phyloP scores from a whole-genome alignment of 2,888 invertebrate genomes.

The Sphaerophoria rueppellii region DNA sequence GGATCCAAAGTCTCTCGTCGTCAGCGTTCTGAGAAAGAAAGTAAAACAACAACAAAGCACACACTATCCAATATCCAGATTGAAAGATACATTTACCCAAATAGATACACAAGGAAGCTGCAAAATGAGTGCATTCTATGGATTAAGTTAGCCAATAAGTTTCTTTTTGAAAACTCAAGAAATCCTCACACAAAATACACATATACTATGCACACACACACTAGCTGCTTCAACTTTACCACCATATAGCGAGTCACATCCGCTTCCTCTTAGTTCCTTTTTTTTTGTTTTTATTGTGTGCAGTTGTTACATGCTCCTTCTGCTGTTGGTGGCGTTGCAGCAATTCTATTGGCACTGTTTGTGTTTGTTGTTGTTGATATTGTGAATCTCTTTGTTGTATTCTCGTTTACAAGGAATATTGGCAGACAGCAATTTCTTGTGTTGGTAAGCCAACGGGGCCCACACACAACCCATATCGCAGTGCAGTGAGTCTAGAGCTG shows the following conservation, averaged over 20 bases:
- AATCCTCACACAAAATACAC: constrained; percentile 68
- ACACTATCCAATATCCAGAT: not conserved
- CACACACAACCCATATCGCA: not conserved
- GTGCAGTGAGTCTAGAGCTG: not conserved
- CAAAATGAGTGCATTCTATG: constrained; percentile 60
- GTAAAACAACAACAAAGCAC: not conserved
- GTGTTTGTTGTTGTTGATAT: constrained; percentile 46
- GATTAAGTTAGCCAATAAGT: constrained; percentile 74
- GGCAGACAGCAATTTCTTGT: constrained; percentile 11
- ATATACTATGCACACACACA: not conserved
- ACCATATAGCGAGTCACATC: constrained; percentile 39
- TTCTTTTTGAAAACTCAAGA: constrained; percentile 68
- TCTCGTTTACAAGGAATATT: constrained; percentile 3
- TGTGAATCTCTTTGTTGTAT: constrained; percentile 34
- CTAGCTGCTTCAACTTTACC: constrained; percentile 43
- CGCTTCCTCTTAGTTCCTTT: constrained; percentile 59
- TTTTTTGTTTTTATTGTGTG: constrained; percentile 7
- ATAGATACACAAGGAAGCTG: constrained; percentile 9
- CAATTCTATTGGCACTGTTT: constrained; percentile 7
- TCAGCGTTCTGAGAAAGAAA: not conserved
- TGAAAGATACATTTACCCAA: constrained; percentile 18
- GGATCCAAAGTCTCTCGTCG: constrained; percentile 30
- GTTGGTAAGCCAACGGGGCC: not conserved
- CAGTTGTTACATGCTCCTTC: constrained; percentile 20
- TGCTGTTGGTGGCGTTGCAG: not conserved